Base-by-base conservation (phyloP, 2,113 vertebrate genomes). In the Dasyornis broadbenti region DNA sequence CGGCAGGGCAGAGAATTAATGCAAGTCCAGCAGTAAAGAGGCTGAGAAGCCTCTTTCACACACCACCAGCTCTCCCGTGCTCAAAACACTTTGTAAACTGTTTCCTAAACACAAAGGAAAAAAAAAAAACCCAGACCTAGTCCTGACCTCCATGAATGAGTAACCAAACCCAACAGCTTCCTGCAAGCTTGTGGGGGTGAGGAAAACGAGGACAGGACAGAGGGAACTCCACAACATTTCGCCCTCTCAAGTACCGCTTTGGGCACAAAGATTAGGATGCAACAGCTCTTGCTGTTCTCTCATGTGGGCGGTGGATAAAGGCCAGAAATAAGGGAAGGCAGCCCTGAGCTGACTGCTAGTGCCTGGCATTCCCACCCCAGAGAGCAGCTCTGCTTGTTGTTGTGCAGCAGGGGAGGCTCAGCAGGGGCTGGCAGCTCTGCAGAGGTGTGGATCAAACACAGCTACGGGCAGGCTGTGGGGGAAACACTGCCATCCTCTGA, bases 51-150 rank as follows among this genome's bases (percentile, higher is more conserved):
- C 71, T 85, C 82, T 81, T 82, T 93, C 50, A 11, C 87, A 95
- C 22, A 7, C 79, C 92, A 95, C 73, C 71, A 89, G 76, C 82
- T 83, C 92, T 57, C 65, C 77, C 27, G 2, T 39, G 82, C 88
- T 96, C 85, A 88, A 72, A 91, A 88, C 68, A 96, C 66, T 92
- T 94, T 94, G 90, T 96, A 96, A 96, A 96, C 95, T 86, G 84
- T 86, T 95, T 95, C 94, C 82, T 92, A 97, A 95, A 96, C 31
- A 97, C 89, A 92, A 91, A 96, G 56, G 59, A 7, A 82, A 97
- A 94, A 73, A 45, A 47, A 72, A 91, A 95, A 92, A 6, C 3
- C 49, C 91, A 90, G 91, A 94, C 87, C 88, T 57, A 64, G 84
- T 91, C 75, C 76, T 92, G 82, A 95, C 90, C 92, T 94, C 95